Base-by-base conservation (phyloP, 1,140 invertebrate species). In the Pogonomyrmex californicus region DNA sequence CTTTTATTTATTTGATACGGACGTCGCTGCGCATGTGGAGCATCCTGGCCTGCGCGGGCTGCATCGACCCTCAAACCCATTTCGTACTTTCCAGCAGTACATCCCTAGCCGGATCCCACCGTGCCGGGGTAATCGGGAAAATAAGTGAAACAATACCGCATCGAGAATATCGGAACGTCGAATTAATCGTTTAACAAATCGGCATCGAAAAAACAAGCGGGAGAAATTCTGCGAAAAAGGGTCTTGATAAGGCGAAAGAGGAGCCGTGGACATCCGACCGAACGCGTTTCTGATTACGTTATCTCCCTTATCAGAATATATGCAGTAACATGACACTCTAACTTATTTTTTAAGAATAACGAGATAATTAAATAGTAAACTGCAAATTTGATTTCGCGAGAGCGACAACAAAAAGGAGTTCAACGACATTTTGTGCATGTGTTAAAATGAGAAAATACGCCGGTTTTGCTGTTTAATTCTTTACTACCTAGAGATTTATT, bases 1-100 rank as follows among this genome's bases (percentile, higher is more conserved):
- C 65, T 87, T 90, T 91, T 88, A 90, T 91, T 91, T 91, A 90
- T 76, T 75, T 77, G 86, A 88, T 82, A 87, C 87, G 86, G 90
- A 91, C 82, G 82, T 87, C 78, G 87, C 10, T 91, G 90, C 90
- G 90, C 90, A 89, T 91, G 87, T 91, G 79, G 63, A 62, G 75
- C 65, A 33, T 91, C 89, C 90, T 88, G 86, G 82, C 89, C 90
- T 91, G 90, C 90, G 90, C 90, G 90, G 89, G 90, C 90, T 91
- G 87, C 90, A 91, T 91, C 90, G 90, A 91, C 90, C 90, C 90
- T 87, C 87, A 91, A 91, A 91, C 63, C 89, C 87, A 91, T 91
- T 91, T 87, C 60, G 87, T 91, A 88, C 76, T 91, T 86, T 86
- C 87, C 89, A 91, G 89, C 90, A 91, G 90, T 91, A 77, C 83